Percentiles rank a stretch among this genome's conserved stretches.
phyloP scores from a whole-genome alignment of 2,797 vertebrate genomes.

The Microtus californicus region DNA sequence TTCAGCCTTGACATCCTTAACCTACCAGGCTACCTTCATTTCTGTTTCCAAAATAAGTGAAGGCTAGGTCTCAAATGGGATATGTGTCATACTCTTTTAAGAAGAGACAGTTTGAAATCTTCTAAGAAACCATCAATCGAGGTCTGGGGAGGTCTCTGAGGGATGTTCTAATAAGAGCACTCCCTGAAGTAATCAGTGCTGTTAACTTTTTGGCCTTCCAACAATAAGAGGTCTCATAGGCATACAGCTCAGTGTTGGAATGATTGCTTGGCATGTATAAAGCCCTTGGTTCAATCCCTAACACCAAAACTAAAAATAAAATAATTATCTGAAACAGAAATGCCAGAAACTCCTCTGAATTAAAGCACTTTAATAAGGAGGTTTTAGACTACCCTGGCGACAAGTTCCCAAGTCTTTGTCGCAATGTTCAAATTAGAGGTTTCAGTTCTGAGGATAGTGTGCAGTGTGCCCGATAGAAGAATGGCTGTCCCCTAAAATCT shows the following conservation, averaged over 20 bases:
- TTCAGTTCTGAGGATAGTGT: too few relatives aligned
- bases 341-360: not conserved
- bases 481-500: too few relatives aligned
- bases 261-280: not conserved
- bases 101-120: not conserved
- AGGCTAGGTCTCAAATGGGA: not conserved
- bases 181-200: slow-evolving; percentile 39
- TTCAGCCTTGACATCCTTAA: not conserved
- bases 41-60: not conserved
- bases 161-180: not conserved
- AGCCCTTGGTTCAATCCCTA: not conserved
- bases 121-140: not conserved
- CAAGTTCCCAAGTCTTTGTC: too few relatives aligned
- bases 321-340: not conserved
- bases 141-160: not conserved
- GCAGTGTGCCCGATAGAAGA: too few relatives aligned
- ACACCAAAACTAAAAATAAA: not conserved
- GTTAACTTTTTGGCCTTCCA: slow-evolving; percentile 26
- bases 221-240: not conserved
- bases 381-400: too few relatives aligned
- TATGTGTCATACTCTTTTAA: not conserved
- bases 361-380: not conserved
- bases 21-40: not conserved
- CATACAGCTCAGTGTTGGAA: not conserved
- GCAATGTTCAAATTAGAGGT: too few relatives aligned